Conservation (phyloP, 2,888 invertebrate species). For the Marronus borbonicus region DNA sequence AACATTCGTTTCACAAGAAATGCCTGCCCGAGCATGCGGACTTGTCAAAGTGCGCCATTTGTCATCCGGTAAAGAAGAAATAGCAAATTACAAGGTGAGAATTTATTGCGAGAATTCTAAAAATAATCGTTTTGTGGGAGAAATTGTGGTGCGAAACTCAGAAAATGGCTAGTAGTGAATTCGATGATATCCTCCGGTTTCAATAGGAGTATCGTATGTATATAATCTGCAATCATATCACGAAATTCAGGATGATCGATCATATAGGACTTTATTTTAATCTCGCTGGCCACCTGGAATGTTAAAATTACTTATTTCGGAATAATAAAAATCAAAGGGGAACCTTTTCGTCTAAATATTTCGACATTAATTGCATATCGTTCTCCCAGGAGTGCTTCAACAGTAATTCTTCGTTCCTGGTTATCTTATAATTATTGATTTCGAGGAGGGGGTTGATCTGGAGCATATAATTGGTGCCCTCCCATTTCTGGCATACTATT, state of each 20-base stretch:
- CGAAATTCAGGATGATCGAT: conserved; percentile 75
- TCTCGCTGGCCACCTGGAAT: conserved; percentile 70
- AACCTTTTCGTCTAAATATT: conserved; percentile 77
- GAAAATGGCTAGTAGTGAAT: conserved; percentile 75
- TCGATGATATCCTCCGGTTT: conserved; percentile 74
- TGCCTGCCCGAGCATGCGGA: conserved; percentile 77
- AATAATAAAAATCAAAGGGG: not conserved
- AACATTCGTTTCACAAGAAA: conserved; percentile 90
- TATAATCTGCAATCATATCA: conserved; percentile 75
- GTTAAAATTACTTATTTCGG: conserved; percentile 33
- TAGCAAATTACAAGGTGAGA: conserved; percentile 48
- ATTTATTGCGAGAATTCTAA: conserved; percentile 59
- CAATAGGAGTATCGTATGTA: conserved; percentile 74
- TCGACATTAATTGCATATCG: conserved; percentile 76
- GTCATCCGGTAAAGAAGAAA: conserved; percentile 63
- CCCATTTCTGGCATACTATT: conserved; percentile 77
- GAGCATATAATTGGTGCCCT: conserved; percentile 73
- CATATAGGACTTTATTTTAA: conserved; percentile 74
- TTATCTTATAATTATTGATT: conserved; percentile 59
- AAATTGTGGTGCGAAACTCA: conserved; percentile 70
- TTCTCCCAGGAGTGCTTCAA: conserved; percentile 73
- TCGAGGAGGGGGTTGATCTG: conserved; percentile 74
- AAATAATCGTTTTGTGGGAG: conserved; percentile 73
- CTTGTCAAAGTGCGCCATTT: conserved; percentile 65
- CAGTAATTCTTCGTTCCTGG: conserved; percentile 66